Percentiles rank a stretch among this genome's conserved stretches.
Evolutionary conservation across 2,888 invertebrate genomes (phyloP).

Genomic region (Eulithis prunata): DNA sequence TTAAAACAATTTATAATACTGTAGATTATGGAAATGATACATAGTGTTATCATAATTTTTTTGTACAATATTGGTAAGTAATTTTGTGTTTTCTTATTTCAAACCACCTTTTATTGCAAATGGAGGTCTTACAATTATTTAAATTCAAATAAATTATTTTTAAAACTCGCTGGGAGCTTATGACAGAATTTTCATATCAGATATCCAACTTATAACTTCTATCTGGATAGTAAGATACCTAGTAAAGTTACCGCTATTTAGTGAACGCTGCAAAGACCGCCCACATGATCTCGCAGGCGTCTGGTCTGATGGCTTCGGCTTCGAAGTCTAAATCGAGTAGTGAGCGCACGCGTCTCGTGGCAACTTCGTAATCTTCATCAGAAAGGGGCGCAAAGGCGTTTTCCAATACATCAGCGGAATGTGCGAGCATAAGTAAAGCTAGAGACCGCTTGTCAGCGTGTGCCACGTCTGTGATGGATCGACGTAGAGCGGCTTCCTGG

Average conservation of each 20-base stretch:
- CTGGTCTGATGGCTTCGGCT: constrained; percentile 95
- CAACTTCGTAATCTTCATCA: constrained; percentile 98
- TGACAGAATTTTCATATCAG: constrained; percentile 45
- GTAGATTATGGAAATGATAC: constrained; percentile 35
- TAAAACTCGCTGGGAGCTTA: constrained; percentile 43
- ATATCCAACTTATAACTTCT: constrained; percentile 30
- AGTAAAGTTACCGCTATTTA: constrained; percentile 88
- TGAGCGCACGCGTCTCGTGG: constrained; percentile 98
- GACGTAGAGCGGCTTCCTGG: constrained; percentile 97
- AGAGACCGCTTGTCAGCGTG: constrained; percentile 98
- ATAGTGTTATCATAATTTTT: constrained; percentile 28
- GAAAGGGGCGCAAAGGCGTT: constrained; percentile 99
- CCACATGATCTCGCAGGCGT: constrained; percentile 98
- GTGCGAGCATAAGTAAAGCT: constrained; percentile 96
- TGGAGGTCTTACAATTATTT: constrained; percentile 14
- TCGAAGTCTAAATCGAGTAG: constrained; percentile 98
- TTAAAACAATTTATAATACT: constrained; percentile 40
- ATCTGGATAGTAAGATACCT: constrained; percentile 39
- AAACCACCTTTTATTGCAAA: constrained; percentile 16
- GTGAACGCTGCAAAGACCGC: constrained; percentile 99
- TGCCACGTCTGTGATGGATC: constrained; percentile 98
- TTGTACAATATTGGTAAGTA: constrained; percentile 28
- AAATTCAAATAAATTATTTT: constrained; percentile 21
- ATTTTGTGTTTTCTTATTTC: constrained; percentile 8
- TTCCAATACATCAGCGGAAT: constrained; percentile 99